Base-by-base conservation (phyloP, 1,140 invertebrate species). In the Leptoteleia sp. region DNA sequence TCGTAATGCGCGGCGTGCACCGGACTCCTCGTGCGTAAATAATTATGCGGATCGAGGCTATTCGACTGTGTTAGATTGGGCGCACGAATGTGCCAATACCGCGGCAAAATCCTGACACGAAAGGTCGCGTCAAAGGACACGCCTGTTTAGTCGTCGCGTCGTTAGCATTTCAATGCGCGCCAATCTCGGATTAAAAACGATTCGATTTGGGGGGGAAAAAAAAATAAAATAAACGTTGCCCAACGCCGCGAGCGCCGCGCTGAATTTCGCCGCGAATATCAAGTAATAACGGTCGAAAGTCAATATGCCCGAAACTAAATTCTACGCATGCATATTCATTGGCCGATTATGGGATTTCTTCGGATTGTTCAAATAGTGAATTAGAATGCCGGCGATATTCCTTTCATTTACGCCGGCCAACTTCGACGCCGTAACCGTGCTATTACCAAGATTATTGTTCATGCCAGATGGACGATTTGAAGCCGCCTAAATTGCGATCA, bases 1-100 rank as follows among this genome's bases (percentile, higher is more conserved):
- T 83, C 80, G 82, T 73, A 84, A 85, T 57, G 42, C 70, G 65
- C 35, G 59, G 35, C 70, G 57, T 61, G 57, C 57, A 76, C 50
- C 9, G 22, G 37, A 55, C 55, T 76, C 67, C 42, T 73, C 67
- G 47, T 64, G 68, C 68, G 80, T 75, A 77, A 79, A 78, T 83
- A 81, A 81, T 83, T 80, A 80, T 75, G 62, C 55, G 43, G 55
- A 78, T 75, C 42, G 50, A 78, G 47, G 59, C 47, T 59, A 42
- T 57, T 59, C 29, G 17, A 37, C 16, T 38, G 65, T 47, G 62
- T 68, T 68, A 78, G 42, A 67, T 67, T 33, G 54, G 38, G 35
- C 35, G 33, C 54, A 33, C 38, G 29, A 38, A 62, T 38, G 25
- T 40, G 43, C 31, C 13, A 22, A 52, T 12, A 61, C 47, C 17